Base-by-base conservation (phyloP, 2,113 vertebrate genomes). In the Theristicus caerulescens region DNA sequence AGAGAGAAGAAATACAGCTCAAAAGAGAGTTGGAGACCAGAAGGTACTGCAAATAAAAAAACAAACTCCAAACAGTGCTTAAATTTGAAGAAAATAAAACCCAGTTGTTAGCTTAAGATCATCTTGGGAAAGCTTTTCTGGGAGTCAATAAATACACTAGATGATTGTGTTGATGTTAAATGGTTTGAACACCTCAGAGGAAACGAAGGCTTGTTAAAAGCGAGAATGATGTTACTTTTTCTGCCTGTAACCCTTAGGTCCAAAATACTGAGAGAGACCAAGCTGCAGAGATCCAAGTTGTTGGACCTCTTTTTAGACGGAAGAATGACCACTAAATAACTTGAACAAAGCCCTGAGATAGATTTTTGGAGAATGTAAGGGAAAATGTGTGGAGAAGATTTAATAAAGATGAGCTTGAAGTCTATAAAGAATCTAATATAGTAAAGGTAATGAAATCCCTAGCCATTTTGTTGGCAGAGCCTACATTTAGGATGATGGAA, bases 401-500 rank as follows among this genome's bases (percentile, higher is more conserved):
- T 86, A 81, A 77, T 82, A 88, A 95, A 74, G 79, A 95, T 93
- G 93, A 96, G 46, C 62, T 88, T 47, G 67, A 86, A 90, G 90
- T 59, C 90, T 81, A 44, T 88, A 92, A 96, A 94, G 76, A 83
- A 34, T 67, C 85, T 65, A 38, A 78, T 86, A 27, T 2, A 83
- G 64, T 46, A 40, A 93, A 95, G 92, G 92, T 74, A 92, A 80
- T 93, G 88, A 95, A 93, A 94, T 86, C 76, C 51, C 44, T n/a
- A 47, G 64, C 42, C 59, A 34, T 31, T 64, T 59, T 88, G 71
- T 42, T 93, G 96, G 96, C 92, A 93, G 71, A 81, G 32, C 31
- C 77, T 84, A 13, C 14, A 22, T 47, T 72, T 69, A 40, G 70
- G 51, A 85, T 95, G 96, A 94, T 90, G 90, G 85, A 88, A 96